Base-by-base conservation (phyloP, 2,797 vertebrate species). In the Anabacerthia variegaticeps region DNA sequence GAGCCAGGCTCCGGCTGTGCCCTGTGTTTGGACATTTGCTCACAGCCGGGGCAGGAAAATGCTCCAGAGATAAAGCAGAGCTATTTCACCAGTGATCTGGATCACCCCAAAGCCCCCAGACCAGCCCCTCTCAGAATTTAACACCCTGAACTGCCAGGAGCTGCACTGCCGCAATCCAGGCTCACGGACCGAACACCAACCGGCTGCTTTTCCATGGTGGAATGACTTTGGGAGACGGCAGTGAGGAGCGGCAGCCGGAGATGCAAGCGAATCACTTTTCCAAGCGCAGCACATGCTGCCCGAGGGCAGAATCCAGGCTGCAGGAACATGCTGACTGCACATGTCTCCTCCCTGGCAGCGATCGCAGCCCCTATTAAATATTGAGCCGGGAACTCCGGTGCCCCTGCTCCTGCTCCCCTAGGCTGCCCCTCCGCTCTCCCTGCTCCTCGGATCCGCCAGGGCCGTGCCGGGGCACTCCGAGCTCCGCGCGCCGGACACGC, bases 351-450 rank as follows among this genome's bases (percentile, higher is more conserved):
- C 87, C 85, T 71, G 69, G 76, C 34, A 93, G 92, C 87, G 9
- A 4, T 21, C 6, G 69, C 77, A 39, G 84, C 76, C 68, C 74
- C 88, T 5, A 82, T 96, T 52, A 95, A 97, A 97, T 92, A 97
- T 91, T 95, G 93, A 97, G 74, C 23, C 9, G 69, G 93, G 88
- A 83, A 88, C 93, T 85, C 93, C 56, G 13, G 79, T 82, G 89
- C 63, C 84, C 85, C 62, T 51, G 10, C 22, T 11, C 10, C 86
- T 4, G 55, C 73, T 56, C 78, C 61, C 63, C 82, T 11, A 28
- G 9, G 55, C 10, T 14, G 37, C 68, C 3, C 78, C 71, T 30
- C 65, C 30, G 62, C 49, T 55, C 86, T n/a, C 77, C 92, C 74
- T 28, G 68, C 39, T 36, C 44, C 74, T 52, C 22, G 76, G 75